These are phyloP conservation scores for Helleia helle DNA, from an alignment of 2,888 invertebrate species.

Conservation along the genomic window DNA sequence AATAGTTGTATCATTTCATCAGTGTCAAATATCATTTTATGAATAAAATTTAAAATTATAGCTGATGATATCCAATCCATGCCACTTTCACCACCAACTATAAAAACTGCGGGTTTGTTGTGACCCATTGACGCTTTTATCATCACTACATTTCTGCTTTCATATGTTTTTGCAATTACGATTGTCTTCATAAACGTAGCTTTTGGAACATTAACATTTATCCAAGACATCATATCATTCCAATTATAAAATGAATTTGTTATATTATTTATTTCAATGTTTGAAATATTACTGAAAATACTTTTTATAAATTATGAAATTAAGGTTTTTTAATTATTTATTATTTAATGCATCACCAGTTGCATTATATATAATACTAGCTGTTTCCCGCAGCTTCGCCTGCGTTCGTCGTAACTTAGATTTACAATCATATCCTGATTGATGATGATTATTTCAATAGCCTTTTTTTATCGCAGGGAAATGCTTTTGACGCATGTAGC, in stretches of 20 bases:
- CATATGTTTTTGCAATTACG: slow-evolving; percentile 39
- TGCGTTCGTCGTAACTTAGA: too few species aligned
- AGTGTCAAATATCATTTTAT: slow-evolving; percentile 27
- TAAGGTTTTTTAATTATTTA: too few species aligned
- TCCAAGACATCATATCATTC: slow-evolving; percentile 31
- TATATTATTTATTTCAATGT: too few species aligned
- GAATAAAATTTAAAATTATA: slow-evolving; percentile 38
- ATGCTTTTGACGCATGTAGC: too few species aligned
- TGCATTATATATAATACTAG: too few species aligned
- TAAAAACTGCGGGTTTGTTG: slow-evolving; percentile 31
- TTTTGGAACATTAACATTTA: slow-evolving; percentile 25
- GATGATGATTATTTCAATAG: too few species aligned
- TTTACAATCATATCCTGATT: too few species aligned
- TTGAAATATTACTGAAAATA: too few species aligned
- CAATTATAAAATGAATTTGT: slow-evolving; percentile 29
- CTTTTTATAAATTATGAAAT: too few species aligned
- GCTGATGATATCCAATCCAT: slow-evolving; percentile 50
- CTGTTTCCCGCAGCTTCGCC: too few species aligned
- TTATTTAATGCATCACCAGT: too few species aligned
- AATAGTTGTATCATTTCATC: slow-evolving; percentile 23
- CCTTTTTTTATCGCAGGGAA: too few species aligned
- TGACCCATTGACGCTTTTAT: slow-evolving; percentile 36
- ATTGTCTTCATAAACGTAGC: slow-evolving; percentile 30
- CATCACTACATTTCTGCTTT: slow-evolving; percentile 40
- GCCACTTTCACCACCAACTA: slow-evolving; percentile 53